Base-by-base conservation (phyloP, 2,888 invertebrate genomes). In the Masnerella sp. region DNA sequence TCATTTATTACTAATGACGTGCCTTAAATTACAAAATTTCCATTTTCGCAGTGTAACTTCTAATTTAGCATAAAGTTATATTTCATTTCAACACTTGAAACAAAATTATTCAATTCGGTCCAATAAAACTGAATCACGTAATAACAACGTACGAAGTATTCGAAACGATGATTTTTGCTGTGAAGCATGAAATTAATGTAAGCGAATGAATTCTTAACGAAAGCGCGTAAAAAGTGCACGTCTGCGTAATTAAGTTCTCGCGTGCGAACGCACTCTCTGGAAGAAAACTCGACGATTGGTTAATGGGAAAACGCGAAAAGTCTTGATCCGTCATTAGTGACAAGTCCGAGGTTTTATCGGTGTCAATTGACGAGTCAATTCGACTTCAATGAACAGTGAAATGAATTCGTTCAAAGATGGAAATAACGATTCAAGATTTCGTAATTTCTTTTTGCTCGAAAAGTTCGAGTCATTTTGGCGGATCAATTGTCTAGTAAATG, bases 221-320 rank as follows among this genome's bases (percentile, higher is more conserved):
- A 30, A 30, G 30, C 30, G 30, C 30, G 30, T 20, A 38, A 62
- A 49, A 62, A 42, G 51, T 49, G 38, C 22, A 22, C 7, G 22
- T 7, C 22, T 22, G 22, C 52, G 51, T 47, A 52, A 49, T 36
- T 11, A 32, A 52, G 49, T 43, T 58, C 69, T 77, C 70, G 80
- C 79, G 79, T 79, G 79, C 79, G 61, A 14, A 5, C 11, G 34
- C 34, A 36, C 54, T 30, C 59, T 62, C 67, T 75, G 69, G 72
- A 72, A 64, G 74, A 64, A 75, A 77, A 72, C 64, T 58, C 49
- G 65, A 47, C 49, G 45, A 40, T 25, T 42, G 14, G 62, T 65
- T 42, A 54, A n/a, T n/a, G n/a, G 47, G 25, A 59, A 72, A 59
- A 58, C 54, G 62, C 49, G 45, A 71, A 64, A 76, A 78, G 78